Evolutionary conservation across 1,140 invertebrate species (phyloP), one percentile per base, ranked within the genome.

Genomic region (Lutraria rhynchaena): DNA sequence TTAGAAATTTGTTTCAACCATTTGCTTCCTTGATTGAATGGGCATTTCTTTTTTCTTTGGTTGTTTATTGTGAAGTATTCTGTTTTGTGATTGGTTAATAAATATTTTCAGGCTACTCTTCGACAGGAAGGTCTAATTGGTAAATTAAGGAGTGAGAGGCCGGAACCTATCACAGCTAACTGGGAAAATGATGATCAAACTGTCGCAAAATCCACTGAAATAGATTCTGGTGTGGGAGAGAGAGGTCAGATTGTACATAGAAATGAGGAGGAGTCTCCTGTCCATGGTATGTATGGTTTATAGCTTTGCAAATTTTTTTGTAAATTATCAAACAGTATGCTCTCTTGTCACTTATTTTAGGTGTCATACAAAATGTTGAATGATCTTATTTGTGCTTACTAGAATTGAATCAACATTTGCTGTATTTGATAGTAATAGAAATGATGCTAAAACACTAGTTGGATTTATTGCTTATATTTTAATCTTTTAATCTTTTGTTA

Each of bases 71-170:
- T 49, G 19, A 49, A n/a, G n/a, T n/a, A n/a, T n/a, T n/a, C n/a
- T 49, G 44, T 11, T 49, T 49, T 11, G 11, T 11, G 11, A 49
- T 11, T 49, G 44, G 44, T 11, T 11, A 49, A 11, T 11, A 49
- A 49, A 19, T 49, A 11, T 49, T 63, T 83, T 46, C 51, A 90
- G 89, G 87, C 88, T 3, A 90, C 89, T 24, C 71, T 90, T 27
- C 81, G 88, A 55, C 89, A 90, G 57, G 89, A 90, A 76, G 89
- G 89, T 17, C 71, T 90, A 27, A 55, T 89, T 22, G 85, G 85
- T 22, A 88, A 84, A 73, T 19, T 87, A 9, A 87, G 81, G 53
- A 67, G 60, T 63, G 80, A 85, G 11, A 82, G 87, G 83, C 78
- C 67, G 37, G 84, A 88, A 61, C 83, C 85, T 53, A 60, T 87